phyloP scores from a whole-genome alignment of 2,113 vertebrate species.

The Passerina amoena region DNA sequence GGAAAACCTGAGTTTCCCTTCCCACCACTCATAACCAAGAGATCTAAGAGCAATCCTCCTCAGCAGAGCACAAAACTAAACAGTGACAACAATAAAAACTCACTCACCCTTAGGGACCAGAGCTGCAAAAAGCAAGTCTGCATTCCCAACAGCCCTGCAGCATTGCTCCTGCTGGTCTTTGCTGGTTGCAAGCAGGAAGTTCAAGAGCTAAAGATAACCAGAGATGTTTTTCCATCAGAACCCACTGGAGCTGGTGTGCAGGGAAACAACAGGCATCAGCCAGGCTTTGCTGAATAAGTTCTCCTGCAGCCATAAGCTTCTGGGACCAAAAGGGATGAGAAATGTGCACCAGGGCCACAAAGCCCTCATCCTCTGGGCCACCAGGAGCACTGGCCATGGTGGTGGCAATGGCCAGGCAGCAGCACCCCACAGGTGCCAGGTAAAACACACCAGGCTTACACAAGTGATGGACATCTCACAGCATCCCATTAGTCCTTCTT shows the following conservation, averaged over 20 bases:
- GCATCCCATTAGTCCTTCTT: accelerated
- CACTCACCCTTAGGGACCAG: background rate
- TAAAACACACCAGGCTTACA: background rate
- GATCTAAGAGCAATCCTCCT: background rate
- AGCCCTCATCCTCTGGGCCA: background rate
- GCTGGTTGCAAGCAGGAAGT: background rate
- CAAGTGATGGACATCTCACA: accelerated
- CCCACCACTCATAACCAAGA: background rate
- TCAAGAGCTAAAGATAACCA: background rate
- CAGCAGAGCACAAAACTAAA: background rate
- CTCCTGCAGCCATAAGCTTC: background rate
- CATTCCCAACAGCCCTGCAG: background rate
- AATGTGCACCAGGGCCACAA: background rate
- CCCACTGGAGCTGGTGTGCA: background rate
- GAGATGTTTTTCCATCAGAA: background rate
- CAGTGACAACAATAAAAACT: background rate
- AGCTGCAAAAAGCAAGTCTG: background rate
- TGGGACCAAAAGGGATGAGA: background rate
- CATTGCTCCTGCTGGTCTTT: background rate
- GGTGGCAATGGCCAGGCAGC: background rate
- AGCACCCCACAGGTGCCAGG: background rate
- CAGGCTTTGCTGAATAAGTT: background rate
- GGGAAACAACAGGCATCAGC: background rate
- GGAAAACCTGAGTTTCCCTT: background rate
- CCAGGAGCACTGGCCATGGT: background rate